Evolutionary conservation across 2,113 vertebrate genomes (phyloP).

Genomic region (Potamarius usumacintae): DNA sequence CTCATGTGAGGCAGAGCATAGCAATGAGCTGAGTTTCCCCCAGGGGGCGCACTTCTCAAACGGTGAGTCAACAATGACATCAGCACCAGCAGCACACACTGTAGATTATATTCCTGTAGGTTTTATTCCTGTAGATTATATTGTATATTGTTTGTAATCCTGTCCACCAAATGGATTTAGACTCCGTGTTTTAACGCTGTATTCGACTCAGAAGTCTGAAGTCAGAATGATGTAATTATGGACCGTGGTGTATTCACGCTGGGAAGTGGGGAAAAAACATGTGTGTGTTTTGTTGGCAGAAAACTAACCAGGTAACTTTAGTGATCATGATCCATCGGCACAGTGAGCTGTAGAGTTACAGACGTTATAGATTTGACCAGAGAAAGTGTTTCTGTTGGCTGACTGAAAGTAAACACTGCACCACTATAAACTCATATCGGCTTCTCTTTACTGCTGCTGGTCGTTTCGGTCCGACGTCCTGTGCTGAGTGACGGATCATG

Average conservation of each 20-base stretch:
- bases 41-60: constrained; percentile 92
- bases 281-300: neutral
- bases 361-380: neutral
- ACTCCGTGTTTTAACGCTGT: neutral
- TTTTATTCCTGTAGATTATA: neutral
- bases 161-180: neutral
- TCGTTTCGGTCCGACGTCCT: no score
- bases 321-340: neutral
- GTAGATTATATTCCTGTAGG: neutral
- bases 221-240: neutral
- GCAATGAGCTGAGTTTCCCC: constrained; percentile 96
- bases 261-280: neutral
- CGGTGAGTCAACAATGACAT: constrained; percentile 65
- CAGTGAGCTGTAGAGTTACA: neutral
- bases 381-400: neutral
- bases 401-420: neutral
- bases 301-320: neutral
- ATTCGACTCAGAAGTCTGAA: neutral
- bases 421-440: neutral
- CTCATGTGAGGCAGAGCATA: constrained; percentile 93
- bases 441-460: neutral
- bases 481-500: neutral
- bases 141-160: neutral
- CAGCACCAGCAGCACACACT: neutral
- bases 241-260: neutral